These are phyloP conservation scores for Microplitis demolitor DNA, from an alignment of 1,140 invertebrate species.

Conservation along the genomic window DNA sequence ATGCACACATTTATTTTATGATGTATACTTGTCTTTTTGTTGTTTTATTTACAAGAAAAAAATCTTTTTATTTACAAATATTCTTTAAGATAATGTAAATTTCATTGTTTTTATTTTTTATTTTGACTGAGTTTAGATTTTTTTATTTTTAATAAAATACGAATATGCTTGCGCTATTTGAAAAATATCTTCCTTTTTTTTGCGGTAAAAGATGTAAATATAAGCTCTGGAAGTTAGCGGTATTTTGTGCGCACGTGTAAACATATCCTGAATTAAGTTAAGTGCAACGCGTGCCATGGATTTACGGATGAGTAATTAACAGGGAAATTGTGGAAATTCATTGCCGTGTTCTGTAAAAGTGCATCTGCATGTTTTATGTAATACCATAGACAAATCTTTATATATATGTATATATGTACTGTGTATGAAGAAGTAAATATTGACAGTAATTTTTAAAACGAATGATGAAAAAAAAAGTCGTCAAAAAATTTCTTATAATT, in stretches of 20 bases:
- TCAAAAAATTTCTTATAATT: too few species aligned
- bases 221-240: not conserved
- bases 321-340: not conserved
- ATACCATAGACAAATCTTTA: not conserved
- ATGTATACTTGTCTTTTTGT: too few species aligned
- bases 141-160: too few species aligned
- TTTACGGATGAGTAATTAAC: conserved; percentile 6
- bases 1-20: not conserved
- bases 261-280: not conserved
- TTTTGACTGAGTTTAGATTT: not conserved
- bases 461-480: too few species aligned
- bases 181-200: not conserved
- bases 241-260: not conserved
- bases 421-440: too few species aligned
- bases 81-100: too few species aligned
- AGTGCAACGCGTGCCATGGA: conserved; percentile 11
- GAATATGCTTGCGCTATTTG: too few species aligned
- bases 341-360: conserved; percentile 21
- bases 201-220: not conserved
- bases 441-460: too few species aligned
- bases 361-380: conserved; percentile 8
- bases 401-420: not conserved
- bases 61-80: too few species aligned
- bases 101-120: not conserved
- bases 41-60: too few species aligned